Evolutionary conservation across 1,140 invertebrate species (phyloP).

Genomic region (Aphelenchoides fujianensis): DNA sequence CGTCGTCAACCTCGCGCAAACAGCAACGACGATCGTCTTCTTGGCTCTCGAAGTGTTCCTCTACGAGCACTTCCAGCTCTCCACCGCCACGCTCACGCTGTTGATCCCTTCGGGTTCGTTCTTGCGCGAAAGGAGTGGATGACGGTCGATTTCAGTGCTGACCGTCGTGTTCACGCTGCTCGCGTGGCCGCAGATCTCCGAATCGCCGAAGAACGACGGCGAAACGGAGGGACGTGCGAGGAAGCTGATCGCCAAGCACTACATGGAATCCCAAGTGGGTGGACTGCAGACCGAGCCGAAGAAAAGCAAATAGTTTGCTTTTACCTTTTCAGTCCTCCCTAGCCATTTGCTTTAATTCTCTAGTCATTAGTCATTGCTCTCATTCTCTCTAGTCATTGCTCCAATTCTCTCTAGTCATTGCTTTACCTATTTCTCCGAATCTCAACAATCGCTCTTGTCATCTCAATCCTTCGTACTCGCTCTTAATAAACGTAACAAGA

Average conservation of each 20-base stretch:
- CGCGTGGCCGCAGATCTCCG: background rate
- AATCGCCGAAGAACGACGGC: background rate
- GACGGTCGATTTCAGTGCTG: conserved; percentile 2
- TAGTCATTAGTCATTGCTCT: too few species aligned
- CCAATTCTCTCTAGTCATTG: background rate
- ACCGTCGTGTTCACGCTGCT: conserved; percentile 1
- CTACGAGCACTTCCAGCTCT: conserved; percentile 29
- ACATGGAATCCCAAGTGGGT: conserved; percentile 29
- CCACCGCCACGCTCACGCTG: conserved; percentile 21
- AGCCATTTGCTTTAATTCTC: too few species aligned
- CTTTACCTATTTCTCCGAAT: background rate
- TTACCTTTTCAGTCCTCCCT: too few species aligned
- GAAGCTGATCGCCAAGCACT: conserved; percentile 37
- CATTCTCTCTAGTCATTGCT: too few species aligned
- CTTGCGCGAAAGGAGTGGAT: too few species aligned
- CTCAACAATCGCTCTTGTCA: background rate
- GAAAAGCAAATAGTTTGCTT: background rate
- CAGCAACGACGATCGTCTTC: background rate
- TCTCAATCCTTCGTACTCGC: background rate
- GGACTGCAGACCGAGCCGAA: conserved; percentile 11
- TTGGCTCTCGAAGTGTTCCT: conserved; percentile 27
- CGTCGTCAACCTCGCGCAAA: conserved; percentile 13
- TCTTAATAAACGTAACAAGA: background rate
- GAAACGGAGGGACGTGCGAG: conserved; percentile 12
- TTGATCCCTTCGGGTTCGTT: conserved; percentile 19